Percentiles rank a stretch among this genome's conserved stretches.
Evolutionary conservation across 2,113 vertebrate genomes (phyloP).

Genomic region (Solea senegalensis): DNA sequence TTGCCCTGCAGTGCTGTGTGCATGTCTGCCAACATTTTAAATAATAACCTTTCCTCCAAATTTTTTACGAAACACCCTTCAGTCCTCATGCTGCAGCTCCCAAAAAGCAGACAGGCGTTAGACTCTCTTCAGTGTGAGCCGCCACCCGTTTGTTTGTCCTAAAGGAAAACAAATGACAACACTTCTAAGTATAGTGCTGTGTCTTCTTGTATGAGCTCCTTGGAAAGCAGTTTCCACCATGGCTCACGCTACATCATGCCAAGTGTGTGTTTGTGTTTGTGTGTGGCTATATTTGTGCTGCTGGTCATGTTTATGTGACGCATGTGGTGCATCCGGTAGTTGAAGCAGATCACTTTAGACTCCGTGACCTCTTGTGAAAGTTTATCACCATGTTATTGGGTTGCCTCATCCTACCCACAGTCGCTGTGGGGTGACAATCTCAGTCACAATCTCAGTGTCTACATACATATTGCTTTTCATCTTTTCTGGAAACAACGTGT

Average conservation of each 20-base stretch:
- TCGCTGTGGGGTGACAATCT: not conserved
- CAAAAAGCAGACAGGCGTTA: constrained; percentile 37
- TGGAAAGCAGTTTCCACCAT: constrained; percentile 14
- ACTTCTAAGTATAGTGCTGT: constrained; percentile 23
- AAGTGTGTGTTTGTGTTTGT: not conserved
- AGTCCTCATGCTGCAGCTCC: constrained; percentile 1
- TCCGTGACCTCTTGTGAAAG: constrained; percentile 5
- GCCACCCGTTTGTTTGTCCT: constrained; percentile 32
- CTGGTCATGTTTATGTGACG: constrained; percentile 30
- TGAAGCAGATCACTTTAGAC: constrained; percentile 33
- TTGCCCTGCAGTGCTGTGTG: not conserved
- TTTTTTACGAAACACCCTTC: constrained; percentile 5
- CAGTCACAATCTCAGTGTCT: not conserved
- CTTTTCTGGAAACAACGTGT: constrained; percentile 1
- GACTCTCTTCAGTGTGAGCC: constrained; percentile 7
- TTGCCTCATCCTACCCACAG: not conserved
- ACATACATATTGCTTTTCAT: not conserved
- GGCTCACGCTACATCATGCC: not conserved
- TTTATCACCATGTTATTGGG: not conserved
- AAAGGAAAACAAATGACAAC: constrained; percentile 32
- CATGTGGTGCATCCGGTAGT: constrained; percentile 53
- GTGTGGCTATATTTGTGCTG: constrained; percentile 26
- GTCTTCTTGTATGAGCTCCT: not conserved
- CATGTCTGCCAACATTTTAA: constrained; percentile 2
- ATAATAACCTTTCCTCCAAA: not conserved